Percentiles rank a stretch among this genome's conserved stretches.
Evolutionary conservation across 2,113 vertebrate species (phyloP).

Genomic region (Hydrochoerus hydrochaeris): DNA sequence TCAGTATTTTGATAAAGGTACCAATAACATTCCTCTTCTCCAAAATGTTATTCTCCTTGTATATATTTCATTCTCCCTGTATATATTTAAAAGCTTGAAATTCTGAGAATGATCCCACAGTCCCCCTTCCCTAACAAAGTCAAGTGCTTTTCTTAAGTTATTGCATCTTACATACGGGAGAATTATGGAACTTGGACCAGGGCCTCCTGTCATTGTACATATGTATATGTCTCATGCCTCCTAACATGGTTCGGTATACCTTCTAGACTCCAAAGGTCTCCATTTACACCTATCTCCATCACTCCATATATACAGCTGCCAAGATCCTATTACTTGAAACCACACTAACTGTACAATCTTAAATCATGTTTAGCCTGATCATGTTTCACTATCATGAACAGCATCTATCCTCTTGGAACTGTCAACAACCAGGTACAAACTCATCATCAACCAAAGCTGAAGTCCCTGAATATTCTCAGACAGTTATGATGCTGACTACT

Average conservation of each 20-base stretch:
- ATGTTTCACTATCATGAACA: not conserved
- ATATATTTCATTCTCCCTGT: not conserved
- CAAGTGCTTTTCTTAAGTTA: not conserved
- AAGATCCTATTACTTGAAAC: not conserved
- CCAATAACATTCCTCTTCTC: not conserved
- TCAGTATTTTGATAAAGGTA: not conserved
- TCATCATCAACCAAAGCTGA: accelerated
- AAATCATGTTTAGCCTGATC: not conserved
- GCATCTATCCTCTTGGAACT: not conserved
- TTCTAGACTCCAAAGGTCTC: not conserved
- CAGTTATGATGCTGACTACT: not conserved
- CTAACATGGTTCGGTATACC: not conserved
- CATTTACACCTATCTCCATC: not conserved
- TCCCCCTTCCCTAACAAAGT: not conserved
- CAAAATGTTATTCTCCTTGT: too few species aligned
- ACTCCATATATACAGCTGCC: not conserved
- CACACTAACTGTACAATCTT: not conserved
- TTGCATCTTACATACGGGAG: not conserved
- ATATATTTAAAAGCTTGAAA: not conserved
- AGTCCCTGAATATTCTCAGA: not conserved
- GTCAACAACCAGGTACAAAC: not conserved
- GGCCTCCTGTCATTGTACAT: not conserved
- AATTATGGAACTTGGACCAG: not conserved
- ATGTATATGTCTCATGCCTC: not conserved
- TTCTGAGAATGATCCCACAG: not conserved